Evolutionary conservation across 2,888 invertebrate species (phyloP).

Genomic region (Melipona bicolor): DNA sequence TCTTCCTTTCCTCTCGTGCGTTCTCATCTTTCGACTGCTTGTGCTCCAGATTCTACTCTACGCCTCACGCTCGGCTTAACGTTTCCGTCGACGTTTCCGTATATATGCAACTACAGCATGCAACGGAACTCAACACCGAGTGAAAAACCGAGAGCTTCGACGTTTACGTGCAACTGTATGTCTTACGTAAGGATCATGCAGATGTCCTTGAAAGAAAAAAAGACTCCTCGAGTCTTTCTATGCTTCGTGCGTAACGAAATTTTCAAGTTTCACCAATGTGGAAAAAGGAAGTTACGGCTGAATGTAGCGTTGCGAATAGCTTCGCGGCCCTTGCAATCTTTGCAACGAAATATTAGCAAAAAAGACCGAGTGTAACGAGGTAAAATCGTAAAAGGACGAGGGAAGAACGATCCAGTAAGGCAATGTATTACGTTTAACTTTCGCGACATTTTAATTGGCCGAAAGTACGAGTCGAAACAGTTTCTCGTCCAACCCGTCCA

Average conservation of each 20-base stretch:
- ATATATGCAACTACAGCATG: not conserved
- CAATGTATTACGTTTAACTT: constrained; percentile 55
- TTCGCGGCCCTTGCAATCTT: constrained; percentile 18
- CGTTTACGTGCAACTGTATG: not conserved
- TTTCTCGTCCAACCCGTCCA: constrained; percentile 11
- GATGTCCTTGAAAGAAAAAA: not conserved
- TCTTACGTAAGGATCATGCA: not conserved
- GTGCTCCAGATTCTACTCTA: constrained; percentile 55
- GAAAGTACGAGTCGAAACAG: constrained; percentile 36
- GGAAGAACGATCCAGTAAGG: not conserved
- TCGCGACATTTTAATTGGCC: constrained; percentile 66
- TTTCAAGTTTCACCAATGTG: not conserved
- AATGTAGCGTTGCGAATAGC: not conserved
- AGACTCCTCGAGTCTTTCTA: too few relatives aligned
- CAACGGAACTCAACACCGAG: not conserved
- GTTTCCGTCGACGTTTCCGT: constrained; percentile 1
- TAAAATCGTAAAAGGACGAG: constrained; percentile 10
- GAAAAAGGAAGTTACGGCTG: not conserved
- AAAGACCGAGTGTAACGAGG: constrained; percentile 30
- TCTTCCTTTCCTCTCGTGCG: constrained; percentile 7
- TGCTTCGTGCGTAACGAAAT: not conserved
- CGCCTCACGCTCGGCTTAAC: constrained; percentile 21
- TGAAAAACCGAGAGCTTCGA: not conserved
- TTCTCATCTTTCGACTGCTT: constrained; percentile 29
- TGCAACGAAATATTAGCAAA: constrained; percentile 9